Evolutionary conservation across 1,140 invertebrate species (phyloP), one percentile per base, ranked within the genome.

Genomic region (Zaprionus camerounensis): DNA sequence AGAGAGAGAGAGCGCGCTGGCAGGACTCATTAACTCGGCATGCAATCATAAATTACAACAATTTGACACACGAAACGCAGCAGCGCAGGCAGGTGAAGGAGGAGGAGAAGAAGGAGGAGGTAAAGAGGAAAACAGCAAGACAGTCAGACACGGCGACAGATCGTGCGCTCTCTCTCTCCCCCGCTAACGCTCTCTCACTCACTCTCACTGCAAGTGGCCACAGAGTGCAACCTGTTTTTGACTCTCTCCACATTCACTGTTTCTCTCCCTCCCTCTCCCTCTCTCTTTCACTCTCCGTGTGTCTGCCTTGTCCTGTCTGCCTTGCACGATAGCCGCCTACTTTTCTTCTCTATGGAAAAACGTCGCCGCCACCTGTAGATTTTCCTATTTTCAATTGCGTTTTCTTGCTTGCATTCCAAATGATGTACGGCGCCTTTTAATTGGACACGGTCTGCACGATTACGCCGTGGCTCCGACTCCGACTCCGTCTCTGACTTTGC

Each of bases 371-470:
- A 90, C 84, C 84, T 88, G 84, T 88, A 88, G 84, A 90, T 88
- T 88, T 80, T 53, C 38, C 26, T 34, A 59, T 59, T 62, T 62
- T 62, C 59, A 22, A 15, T 56, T 56, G 53, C 26, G 22, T 62
- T 38, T 38, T 38, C 24, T 59, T 59, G 70, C 71, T 71, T 88
- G 85, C 84, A 88, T 88, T 90, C 55, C 53, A 76, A 90, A 88
- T 88, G 85, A 88, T 88, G 81, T 67, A 88, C 85, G 85, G 85
- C 85, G 85, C 85, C 85, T 88, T 88, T 88, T 82, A 84, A 88
- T 88, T 88, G 85, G 85, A 88, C 84, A 88, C 84, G 84, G 84
- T 88, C 84, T 84, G 81, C 85, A 72, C 76, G 84, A 87, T 88
- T 87, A 74, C 56, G 77, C 71, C 59, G 38, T 12, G 59, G 49